These are phyloP conservation scores for Sinhomidia bicolor DNA, from an alignment of 2,888 invertebrate species.

Conservation along the genomic window DNA sequence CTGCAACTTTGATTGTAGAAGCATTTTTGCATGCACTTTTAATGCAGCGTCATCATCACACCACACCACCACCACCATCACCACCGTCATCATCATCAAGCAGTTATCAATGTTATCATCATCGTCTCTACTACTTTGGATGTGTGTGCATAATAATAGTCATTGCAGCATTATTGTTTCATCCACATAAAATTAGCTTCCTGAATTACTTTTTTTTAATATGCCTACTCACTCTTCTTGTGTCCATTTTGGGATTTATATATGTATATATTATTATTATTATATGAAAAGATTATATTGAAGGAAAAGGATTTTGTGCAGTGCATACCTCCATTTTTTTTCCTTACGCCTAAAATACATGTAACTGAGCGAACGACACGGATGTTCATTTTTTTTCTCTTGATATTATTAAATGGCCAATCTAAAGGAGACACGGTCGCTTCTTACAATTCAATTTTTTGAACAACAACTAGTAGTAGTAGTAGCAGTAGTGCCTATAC, in stretches of 20 bases:
- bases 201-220: conserved; percentile 48
- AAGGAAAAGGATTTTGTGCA: too few relatives aligned
- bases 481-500: not conserved
- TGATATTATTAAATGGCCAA: not conserved
- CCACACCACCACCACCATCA: not conserved
- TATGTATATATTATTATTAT: not conserved
- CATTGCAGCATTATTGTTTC: conserved; percentile 42
- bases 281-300: not conserved
- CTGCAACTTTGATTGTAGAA: conserved; percentile 2
- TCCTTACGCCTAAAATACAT: not conserved
- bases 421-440: conserved; percentile 15
- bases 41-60: conserved; percentile 32
- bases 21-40: conserved; percentile 1
- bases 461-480: conserved; percentile 13
- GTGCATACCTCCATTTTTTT: too few relatives aligned
- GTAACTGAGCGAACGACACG: not conserved
- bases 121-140: conserved; percentile 37
- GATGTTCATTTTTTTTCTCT: not conserved
- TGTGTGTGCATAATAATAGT: conserved; percentile 1
- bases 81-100: not conserved
- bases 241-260: not conserved
- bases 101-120: not conserved
- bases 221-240: not conserved
- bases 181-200: conserved; percentile 55
- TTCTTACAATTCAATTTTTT: conserved; percentile 24